A percentile compares a stretch with the other conserved stretches of the same genome.
Evolutionary conservation across 2,888 invertebrate species (phyloP).

Genomic region (Trileptium ribeirensis): DNA sequence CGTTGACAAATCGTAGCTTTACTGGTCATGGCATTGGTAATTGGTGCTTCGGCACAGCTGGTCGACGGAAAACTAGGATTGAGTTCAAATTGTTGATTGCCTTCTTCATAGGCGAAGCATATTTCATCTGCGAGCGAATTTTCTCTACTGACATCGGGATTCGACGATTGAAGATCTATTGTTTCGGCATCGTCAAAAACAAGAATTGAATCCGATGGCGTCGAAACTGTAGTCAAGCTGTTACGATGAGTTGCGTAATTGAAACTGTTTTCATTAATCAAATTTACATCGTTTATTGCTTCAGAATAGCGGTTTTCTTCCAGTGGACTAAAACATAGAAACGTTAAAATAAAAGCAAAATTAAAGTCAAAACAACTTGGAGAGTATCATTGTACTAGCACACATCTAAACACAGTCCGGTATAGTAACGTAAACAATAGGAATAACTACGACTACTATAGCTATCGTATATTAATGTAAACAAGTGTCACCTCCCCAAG

Average conservation of each 20-base stretch:
- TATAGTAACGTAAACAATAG: no score
- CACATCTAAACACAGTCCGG: no score
- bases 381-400: no score
- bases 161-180: background rate
- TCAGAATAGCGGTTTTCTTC: background rate
- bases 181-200: conserved; percentile 45
- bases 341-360: no score
- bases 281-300: no score
- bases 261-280: background rate
- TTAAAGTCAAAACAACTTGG: no score
- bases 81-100: background rate
- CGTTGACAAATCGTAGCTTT: no score
- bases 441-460: no score
- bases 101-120: background rate
- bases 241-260: background rate
- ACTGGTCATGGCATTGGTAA: background rate
- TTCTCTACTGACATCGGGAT: background rate
- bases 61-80: background rate
- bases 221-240: background rate
- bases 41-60: background rate
- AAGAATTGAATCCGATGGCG: conserved; percentile 14
- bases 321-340: background rate
- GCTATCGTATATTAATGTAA: no score
- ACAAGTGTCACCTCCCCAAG: no score
- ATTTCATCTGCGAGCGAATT: background rate